phyloP scores from a whole-genome alignment of 2,888 invertebrate genomes.

The Gonocerus acuteangulatus region DNA sequence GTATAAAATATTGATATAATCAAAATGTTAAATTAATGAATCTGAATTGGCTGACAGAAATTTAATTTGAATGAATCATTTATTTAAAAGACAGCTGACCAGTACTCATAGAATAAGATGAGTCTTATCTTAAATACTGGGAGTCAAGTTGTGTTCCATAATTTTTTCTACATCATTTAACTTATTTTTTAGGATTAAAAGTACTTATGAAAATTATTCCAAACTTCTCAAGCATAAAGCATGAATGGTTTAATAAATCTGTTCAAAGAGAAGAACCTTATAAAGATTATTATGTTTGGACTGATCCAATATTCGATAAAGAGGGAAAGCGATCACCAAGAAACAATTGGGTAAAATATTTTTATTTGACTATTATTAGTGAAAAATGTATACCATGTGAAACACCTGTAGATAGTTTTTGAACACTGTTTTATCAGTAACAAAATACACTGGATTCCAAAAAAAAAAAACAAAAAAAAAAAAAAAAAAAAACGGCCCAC shows the following conservation, averaged over 20 bases:
- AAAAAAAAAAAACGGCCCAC: too few relatives aligned
- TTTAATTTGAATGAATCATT: too few relatives aligned
- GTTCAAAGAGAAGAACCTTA: constrained; percentile 41
- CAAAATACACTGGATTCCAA: neutral
- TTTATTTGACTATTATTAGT: constrained; percentile 44
- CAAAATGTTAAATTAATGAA: too few relatives aligned
- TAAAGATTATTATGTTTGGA: constrained; percentile 48
- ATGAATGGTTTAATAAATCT: constrained; percentile 48
- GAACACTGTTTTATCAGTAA: neutral
- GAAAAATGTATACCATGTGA: constrained; percentile 44
- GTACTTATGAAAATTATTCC: constrained; percentile 69
- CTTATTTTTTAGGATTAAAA: constrained; percentile 45
- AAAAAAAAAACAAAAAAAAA: too few relatives aligned
- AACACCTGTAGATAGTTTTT: neutral
- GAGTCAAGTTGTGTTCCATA: too few relatives aligned
- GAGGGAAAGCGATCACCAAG: constrained; percentile 27
- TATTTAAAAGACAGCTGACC: too few relatives aligned
- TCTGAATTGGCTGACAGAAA: too few relatives aligned
- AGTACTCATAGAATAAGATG: too few relatives aligned
- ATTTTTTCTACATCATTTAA: too few relatives aligned
- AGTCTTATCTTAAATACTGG: too few relatives aligned
- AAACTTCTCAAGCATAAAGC: constrained; percentile 54
- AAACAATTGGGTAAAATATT: constrained; percentile 37
- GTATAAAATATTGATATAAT: too few relatives aligned
- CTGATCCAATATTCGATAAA: constrained; percentile 19